Evolutionary conservation across 2,113 vertebrate genomes (phyloP).

Genomic region (Pollimyrus isidori): DNA sequence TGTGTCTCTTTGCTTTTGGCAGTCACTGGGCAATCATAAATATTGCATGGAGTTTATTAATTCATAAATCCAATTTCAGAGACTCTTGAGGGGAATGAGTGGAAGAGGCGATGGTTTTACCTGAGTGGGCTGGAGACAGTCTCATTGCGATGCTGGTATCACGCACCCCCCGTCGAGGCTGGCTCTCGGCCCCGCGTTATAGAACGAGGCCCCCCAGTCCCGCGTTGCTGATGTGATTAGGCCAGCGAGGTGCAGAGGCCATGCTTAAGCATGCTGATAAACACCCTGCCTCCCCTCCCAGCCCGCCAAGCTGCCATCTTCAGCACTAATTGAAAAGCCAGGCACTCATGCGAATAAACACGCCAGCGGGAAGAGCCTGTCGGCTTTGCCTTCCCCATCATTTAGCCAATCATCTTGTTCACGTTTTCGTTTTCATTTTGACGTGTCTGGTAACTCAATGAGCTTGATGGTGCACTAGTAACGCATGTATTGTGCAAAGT

Average conservation of each 20-base stretch:
- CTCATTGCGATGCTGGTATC: background rate
- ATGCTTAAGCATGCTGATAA: background rate
- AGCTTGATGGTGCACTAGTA: background rate
- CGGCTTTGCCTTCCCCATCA: too few relatives aligned
- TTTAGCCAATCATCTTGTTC: background rate
- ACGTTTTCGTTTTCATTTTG: background rate
- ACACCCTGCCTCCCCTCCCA: background rate
- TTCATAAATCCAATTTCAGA: background rate
- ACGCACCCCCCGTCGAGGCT: background rate
- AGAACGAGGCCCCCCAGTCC: background rate
- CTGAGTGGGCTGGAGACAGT: background rate
- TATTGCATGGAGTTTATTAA: background rate
- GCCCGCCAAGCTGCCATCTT: background rate
- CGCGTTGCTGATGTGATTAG: constrained; percentile 1
- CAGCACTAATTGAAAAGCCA: background rate
- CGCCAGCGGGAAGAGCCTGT: too few relatives aligned
- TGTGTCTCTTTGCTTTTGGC: background rate
- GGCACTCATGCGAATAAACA: background rate
- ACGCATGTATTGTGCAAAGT: background rate
- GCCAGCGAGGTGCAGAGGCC: background rate
- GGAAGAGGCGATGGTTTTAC: background rate
- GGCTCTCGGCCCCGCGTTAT: background rate
- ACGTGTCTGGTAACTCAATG: background rate
- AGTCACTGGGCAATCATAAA: background rate
- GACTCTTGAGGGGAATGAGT: background rate